Base-by-base conservation (phyloP, 1,140 invertebrate genomes). In the Apis cerana region DNA sequence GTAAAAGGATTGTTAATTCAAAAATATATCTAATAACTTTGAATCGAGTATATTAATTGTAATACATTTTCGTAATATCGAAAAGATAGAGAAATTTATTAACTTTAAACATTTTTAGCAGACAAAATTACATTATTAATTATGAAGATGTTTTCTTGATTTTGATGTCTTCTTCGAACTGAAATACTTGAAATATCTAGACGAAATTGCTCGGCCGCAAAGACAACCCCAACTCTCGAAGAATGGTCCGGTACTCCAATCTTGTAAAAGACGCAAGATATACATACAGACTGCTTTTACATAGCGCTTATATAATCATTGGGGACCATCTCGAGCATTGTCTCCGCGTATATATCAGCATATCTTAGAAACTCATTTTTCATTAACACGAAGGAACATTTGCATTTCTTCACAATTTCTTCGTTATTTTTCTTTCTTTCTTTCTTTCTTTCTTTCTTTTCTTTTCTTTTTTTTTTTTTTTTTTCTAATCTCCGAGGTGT, bases 211-310 rank as follows among this genome's bases (percentile, higher is more conserved):
- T 68, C 62, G 72, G 64, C 52, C 23, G 62, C 72, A 68, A 76
- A 76, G 80, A 54, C 72, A 76, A 76, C 48, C 72, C 33, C n/a
- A n/a, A 17, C 15, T 27, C 8, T n/a, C 3, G 27, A 23, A 76
- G 23, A 76, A 33, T 0, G 72, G 10, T 54, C 27, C 59, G 69
- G 52, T 65, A 59, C 72, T 76, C 21, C 62, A 50, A 11, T 33
- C 62, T 82, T 75, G 43, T 12, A 19, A n/a, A 19, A 48, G 9
- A 19, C 13, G 54, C 43, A 68, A 68, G 80, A 13, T 68, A 50
- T 13, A 54, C 62, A 67, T 68, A 75, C 80, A 75, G 80, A 75
- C 71, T 75, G 84, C 86, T 89, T 82, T 83, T 85, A 85, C 82
- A 56, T 82, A 87, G 74, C 75, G 74, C 81, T 67, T 88, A 86